Percentiles rank a stretch among this genome's conserved stretches.
Conservation (phyloP, 92 coral and sea anemone species). For the Heliopora coerulea region DNA sequence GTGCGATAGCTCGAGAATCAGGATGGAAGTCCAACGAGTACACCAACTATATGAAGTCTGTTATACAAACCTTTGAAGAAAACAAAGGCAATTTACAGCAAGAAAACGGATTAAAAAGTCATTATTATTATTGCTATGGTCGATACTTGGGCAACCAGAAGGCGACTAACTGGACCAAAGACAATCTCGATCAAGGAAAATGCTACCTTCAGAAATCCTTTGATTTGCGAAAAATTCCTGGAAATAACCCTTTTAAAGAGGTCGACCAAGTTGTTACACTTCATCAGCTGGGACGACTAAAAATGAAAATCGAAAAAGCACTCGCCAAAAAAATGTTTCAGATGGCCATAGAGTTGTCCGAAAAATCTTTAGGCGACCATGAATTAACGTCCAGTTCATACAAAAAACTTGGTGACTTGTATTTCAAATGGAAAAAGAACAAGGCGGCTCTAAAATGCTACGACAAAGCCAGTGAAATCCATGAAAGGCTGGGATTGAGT, state of each 20-base stretch:
- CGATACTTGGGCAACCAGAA: neutral
- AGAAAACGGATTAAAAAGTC: neutral
- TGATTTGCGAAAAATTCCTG: neutral
- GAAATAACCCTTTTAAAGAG: neutral
- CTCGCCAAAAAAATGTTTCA: neutral
- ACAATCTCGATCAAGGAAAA: too few species aligned
- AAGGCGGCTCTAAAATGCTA: neutral
- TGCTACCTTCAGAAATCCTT: slow-evolving; percentile 14
- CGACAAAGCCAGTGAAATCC: neutral
- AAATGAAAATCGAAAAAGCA: neutral
- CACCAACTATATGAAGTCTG: neutral
- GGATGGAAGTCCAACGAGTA: neutral
- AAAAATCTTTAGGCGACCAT: neutral
- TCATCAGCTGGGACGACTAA: neutral
- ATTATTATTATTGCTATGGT: slow-evolving; percentile 11
- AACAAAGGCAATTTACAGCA: neutral
- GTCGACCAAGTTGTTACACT: slow-evolving; percentile 1
- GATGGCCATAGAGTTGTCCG: neutral
- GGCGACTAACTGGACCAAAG: neutral
- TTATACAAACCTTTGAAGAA: neutral
- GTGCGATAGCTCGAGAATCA: neutral
- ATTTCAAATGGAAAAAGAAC: too few species aligned
- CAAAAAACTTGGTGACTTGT: slow-evolving; percentile 1
- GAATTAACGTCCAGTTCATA: neutral
- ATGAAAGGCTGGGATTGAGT: neutral